Evolutionary conservation across 1,140 invertebrate genomes (phyloP), one percentile per base, ranked within the genome.

Genomic region (Drosophila pseudoananassae): DNA sequence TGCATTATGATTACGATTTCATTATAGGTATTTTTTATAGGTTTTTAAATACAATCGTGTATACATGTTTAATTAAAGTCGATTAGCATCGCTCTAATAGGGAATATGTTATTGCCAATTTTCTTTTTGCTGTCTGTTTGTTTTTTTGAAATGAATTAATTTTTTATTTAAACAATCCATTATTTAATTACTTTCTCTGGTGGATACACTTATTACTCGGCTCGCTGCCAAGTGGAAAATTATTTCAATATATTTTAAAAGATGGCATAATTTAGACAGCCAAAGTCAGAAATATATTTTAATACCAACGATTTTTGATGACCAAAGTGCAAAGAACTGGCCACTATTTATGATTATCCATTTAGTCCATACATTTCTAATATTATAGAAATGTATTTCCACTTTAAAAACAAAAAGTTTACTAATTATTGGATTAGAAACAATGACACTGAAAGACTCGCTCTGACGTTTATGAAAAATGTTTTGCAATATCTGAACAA

Each of bases 81-180:
- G 78, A 72, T 85, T 85, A 85, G 83, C 82, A 56, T 53, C 29
- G 23, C 25, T 71, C 78, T 78, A 85, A 82, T 85, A 45, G 49
- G 63, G 38, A 36, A 43, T 60, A 25, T 53, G 25, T 75, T 69
- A 46, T 75, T 25, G 10, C 29, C 27, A 15, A 47, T 64, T 74
- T 70, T 70, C 31, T 33, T 12, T 69, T 56, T 17, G 58, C 14
- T 40, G 2, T 20, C 43, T 4, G 20, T 74, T 64, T 47, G 38
- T 65, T 64, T 74, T 46, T 40, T 52, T 60, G 20, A 15, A 12
- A 29, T 23, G 20, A 25, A 53, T 45, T 52, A 56, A 23, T 50
- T 52, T 69, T 10, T 14, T 23, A 52, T 65, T 60, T 60, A 23
- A 29, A 45, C 54, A 45, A 53, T n/a, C 23, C 14, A 38, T 43